Base-by-base conservation (phyloP, 2,113 vertebrate genomes). In the Eulacestoma nigropectus region DNA sequence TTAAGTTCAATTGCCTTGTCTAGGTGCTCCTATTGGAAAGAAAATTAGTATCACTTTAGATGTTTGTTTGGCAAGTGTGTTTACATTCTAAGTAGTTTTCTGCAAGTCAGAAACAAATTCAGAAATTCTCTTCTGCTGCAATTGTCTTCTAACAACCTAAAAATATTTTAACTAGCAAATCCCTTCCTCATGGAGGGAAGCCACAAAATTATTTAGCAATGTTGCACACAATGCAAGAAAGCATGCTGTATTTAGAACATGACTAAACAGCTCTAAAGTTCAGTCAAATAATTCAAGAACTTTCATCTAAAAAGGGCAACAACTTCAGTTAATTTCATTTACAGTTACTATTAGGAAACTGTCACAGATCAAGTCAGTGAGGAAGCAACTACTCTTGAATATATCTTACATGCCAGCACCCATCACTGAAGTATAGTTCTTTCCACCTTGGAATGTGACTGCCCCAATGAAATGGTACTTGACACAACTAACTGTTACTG, bases 1-100 rank as follows among this genome's bases (percentile, higher is more conserved):
- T 99, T 98, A 97, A 99, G 98, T 93, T 99, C 97, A 56, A 99
- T 99, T 96, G 99, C 99, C 98, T 98, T 99, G 97, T 99, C 99
- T 96, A 99, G 97, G 96, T 99, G 99, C 89, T 99, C 98, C 99
- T 99, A 95, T 93, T 96, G 96, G 76, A 97, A 93, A 97, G 65
- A 96, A 96, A 90, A 96, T 39, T 21, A 57, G 60, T 23, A 80
- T 95, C 68, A 94, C 39, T 84, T 89, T 10, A 64, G 41, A 42
- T 47, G 69, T 44, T 77, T 84, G 18, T 37, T 91, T 86, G 47
- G 78, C n/a, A 82, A 73, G 13, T 6, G 46, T 46, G 26, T 56
- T 90, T 52, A 89, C 65, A 93, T 56, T 75, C 53, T 90, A 91
- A 82, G 67, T 39, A 88, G 46, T 42, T 53, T 88, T 44, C 37